Percentiles rank a stretch among this genome's conserved stretches.
Conservation (phyloP, 30 jellyfish, hydroid and myxozoan genomes). For the Hydractinia echinata region DNA sequence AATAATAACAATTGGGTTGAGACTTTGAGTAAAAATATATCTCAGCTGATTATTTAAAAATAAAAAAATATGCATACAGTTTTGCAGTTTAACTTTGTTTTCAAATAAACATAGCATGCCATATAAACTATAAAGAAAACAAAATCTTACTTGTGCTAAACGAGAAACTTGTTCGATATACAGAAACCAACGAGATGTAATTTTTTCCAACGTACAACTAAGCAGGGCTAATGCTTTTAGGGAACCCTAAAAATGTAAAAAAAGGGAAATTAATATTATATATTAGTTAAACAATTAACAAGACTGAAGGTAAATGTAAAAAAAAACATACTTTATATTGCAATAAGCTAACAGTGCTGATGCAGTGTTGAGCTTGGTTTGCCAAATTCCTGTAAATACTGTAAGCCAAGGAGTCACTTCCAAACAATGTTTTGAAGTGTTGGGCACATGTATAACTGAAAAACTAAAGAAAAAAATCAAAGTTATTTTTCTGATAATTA, state of each 20-base stretch:
- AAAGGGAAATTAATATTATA: not conserved
- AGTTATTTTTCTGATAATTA: not conserved
- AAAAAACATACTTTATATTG: constrained; percentile 22
- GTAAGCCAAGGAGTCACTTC: constrained; percentile 38
- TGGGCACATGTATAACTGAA: constrained; percentile 30
- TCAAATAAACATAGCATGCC: too few species aligned
- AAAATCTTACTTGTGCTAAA: constrained; percentile 15
- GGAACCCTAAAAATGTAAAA: constrained; percentile 5
- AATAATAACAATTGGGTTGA: too few species aligned
- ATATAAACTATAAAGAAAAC: too few species aligned
- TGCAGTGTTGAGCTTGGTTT: constrained; percentile 29
- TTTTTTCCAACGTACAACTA: constrained; percentile 36
- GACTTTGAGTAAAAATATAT: not conserved
- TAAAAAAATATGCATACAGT: too few species aligned
- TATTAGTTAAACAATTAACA: not conserved
- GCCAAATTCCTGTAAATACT: constrained; percentile 36
- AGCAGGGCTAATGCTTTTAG: constrained; percentile 36
- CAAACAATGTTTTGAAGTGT: constrained; percentile 37
- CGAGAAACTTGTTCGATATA: constrained; percentile 19
- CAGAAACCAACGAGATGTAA: constrained; percentile 36
- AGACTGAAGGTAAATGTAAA: not conserved
- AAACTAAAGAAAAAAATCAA: not conserved
- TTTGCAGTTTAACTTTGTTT: too few species aligned
- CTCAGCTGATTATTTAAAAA: constrained; percentile 10
- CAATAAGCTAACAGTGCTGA: constrained; percentile 20